Evolutionary conservation across 2,797 vertebrate genomes (phyloP).

Genomic region (Chaunax sp.): DNA sequence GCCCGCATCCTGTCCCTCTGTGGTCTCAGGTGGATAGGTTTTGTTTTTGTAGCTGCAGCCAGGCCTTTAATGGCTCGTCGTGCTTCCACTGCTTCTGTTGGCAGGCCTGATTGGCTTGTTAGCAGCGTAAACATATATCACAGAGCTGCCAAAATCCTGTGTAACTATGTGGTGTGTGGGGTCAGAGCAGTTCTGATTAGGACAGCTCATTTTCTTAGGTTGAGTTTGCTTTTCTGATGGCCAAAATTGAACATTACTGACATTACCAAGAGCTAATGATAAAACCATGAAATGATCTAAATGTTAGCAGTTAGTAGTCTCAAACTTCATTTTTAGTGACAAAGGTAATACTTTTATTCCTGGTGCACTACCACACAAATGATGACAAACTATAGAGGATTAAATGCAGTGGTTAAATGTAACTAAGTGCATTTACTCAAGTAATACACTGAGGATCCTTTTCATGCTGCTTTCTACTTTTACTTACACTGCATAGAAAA

Average conservation of each 20-base stretch:
- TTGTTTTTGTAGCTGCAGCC: slow-evolving; percentile 92
- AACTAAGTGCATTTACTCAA: background rate
- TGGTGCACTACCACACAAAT: background rate
- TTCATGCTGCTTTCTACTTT: too few species aligned
- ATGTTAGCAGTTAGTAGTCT: background rate
- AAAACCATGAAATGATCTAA: background rate
- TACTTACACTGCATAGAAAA: too few species aligned
- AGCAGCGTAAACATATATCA: slow-evolving; percentile 80
- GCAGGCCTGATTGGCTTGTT: slow-evolving; percentile 86
- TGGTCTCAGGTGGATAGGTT: slow-evolving; percentile 95
- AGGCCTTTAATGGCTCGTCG: slow-evolving; percentile 81
- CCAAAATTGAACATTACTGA: background rate
- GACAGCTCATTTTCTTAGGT: slow-evolving; percentile 8
- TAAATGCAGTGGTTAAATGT: background rate
- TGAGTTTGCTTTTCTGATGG: background rate
- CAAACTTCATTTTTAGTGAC: background rate
- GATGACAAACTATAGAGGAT: slow-evolving; percentile 23
- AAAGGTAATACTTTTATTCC: background rate
- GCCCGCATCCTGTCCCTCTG: slow-evolving; percentile 96
- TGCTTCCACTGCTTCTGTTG: slow-evolving; percentile 79
- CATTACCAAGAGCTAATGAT: too few species aligned
- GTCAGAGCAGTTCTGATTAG: slow-evolving; percentile 18
- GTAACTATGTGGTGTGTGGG: slow-evolving; percentile 4
- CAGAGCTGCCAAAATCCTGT: slow-evolving; percentile 48
- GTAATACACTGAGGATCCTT: too few species aligned